Percentiles rank a stretch among this genome's conserved stretches.
Evolutionary conservation across 92 coral and sea anemone species (phyloP).

Genomic region (Palythoa heliodiscus): DNA sequence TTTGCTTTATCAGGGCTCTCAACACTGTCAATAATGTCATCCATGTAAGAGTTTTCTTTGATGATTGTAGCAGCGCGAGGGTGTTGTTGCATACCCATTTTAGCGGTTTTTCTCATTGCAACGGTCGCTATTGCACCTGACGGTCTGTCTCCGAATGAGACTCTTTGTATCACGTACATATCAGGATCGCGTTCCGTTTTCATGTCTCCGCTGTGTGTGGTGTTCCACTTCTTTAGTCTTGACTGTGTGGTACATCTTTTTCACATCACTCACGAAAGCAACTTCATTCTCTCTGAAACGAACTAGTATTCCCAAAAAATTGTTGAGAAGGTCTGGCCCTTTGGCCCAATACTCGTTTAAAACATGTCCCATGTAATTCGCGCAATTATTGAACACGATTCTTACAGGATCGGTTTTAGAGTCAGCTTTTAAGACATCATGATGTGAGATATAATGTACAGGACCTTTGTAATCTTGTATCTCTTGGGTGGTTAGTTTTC

Average conservation of each 20-base stretch:
- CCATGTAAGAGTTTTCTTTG: no score
- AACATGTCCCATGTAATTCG: constrained; percentile 59
- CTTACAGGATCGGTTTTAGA: constrained; percentile 49
- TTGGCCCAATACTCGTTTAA: constrained; percentile 64
- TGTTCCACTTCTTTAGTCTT: constrained; percentile 12
- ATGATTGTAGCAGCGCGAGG: constrained; percentile 31
- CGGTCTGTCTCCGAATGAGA: constrained; percentile 20
- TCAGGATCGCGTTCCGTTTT: constrained; percentile 31
- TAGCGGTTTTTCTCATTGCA: constrained; percentile 18
- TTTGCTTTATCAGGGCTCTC: no score
- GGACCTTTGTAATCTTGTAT: constrained; percentile 18
- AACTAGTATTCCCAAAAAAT: constrained; percentile 51
- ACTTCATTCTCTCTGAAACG: constrained; percentile 53
- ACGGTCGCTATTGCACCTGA: constrained; percentile 15
- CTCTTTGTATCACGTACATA: constrained; percentile 16
- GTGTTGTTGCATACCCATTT: constrained; percentile 4
- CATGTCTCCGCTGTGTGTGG: constrained; percentile 31
- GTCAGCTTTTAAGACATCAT: constrained; percentile 52
- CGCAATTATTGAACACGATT: constrained; percentile 63
- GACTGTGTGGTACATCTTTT: constrained; percentile 13
- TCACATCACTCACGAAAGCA: constrained; percentile 41
- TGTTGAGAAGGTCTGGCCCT: constrained; percentile 57
- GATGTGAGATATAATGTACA: constrained; percentile 46
- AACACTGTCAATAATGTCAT: no score
- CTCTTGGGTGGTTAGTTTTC: constrained; percentile 5